A percentile compares a stretch with the other conserved stretches of the same genome.
Conservation (phyloP, 2,888 invertebrate species). For the Mythimna loreyi region DNA sequence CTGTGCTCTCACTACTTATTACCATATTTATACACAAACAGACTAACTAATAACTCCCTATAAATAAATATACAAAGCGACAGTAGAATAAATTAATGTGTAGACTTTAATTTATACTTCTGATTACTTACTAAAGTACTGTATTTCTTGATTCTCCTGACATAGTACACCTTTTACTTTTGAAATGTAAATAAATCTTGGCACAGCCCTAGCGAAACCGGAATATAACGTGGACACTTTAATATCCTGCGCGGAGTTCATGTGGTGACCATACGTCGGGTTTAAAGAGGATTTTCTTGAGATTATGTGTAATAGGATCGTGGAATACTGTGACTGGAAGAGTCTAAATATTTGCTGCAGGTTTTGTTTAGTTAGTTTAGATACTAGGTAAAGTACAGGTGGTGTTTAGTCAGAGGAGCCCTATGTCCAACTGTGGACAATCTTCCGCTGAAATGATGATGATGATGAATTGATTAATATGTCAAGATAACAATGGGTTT, state of each 20-base stretch:
- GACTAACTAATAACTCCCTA: constrained; percentile 16
- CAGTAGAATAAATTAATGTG: constrained; percentile 38
- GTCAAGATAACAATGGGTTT: too few species aligned
- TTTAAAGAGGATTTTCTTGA: constrained; percentile 60
- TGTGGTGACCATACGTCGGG: constrained; percentile 78
- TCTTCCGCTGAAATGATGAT: too few species aligned
- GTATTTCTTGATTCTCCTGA: constrained; percentile 33
- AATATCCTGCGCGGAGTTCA: constrained; percentile 70
- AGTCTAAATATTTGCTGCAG: constrained; percentile 3
- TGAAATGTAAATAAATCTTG: constrained; percentile 38
- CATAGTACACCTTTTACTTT: constrained; percentile 43
- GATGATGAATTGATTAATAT: too few species aligned
- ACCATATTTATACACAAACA: constrained; percentile 10
- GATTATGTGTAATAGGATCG: constrained; percentile 30
- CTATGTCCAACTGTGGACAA: too few species aligned
- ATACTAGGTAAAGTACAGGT: too few species aligned
- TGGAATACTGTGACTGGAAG: background rate
- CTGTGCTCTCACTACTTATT: constrained; percentile 17
- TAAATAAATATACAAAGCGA: constrained; percentile 17
- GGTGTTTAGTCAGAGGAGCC: too few species aligned
- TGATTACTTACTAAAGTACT: constrained; percentile 32
- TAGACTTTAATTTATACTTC: constrained; percentile 33
- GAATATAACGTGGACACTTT: constrained; percentile 77
- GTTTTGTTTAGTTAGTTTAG: background rate
- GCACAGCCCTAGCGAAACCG: constrained; percentile 70